A percentile compares a stretch with the other conserved stretches of the same genome.
Evolutionary conservation across 1,140 invertebrate species (phyloP).

Genomic region (Bombus affinis): DNA sequence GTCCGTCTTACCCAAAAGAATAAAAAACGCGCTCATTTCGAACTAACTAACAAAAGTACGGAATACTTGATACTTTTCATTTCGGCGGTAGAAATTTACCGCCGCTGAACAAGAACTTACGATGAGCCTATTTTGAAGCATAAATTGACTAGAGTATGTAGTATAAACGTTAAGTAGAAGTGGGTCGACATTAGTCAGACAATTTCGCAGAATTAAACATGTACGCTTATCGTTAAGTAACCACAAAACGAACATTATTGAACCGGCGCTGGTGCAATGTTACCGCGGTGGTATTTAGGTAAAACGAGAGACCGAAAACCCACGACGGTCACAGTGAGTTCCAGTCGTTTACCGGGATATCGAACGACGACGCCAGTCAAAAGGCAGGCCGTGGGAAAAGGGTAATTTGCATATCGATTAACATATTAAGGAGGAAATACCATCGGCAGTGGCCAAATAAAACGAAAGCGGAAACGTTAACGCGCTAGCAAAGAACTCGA

Average conservation of each 20-base stretch:
- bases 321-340: background rate
- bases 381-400: background rate
- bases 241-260: background rate
- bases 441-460: background rate
- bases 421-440: slow-evolving; percentile 33
- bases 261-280: background rate
- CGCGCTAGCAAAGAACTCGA: slow-evolving; percentile 32
- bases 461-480: slow-evolving; percentile 5
- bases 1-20: no score
- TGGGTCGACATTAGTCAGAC: no score
- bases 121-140: no score
- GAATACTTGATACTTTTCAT: no score
- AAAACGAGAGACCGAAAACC: background rate
- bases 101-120: no score
- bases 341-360: background rate
- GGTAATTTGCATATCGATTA: slow-evolving; percentile 45
- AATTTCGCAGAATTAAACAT: background rate
- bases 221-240: background rate
- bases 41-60: no score
- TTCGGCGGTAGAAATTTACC: no score
- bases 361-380: slow-evolving; percentile 1
- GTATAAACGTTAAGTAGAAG: no score
- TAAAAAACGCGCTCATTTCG: no score
- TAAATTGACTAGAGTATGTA: no score
- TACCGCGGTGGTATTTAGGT: background rate